phyloP scores from a whole-genome alignment of 1,140 invertebrate species.

The Meloidogyne floridensis region DNA sequence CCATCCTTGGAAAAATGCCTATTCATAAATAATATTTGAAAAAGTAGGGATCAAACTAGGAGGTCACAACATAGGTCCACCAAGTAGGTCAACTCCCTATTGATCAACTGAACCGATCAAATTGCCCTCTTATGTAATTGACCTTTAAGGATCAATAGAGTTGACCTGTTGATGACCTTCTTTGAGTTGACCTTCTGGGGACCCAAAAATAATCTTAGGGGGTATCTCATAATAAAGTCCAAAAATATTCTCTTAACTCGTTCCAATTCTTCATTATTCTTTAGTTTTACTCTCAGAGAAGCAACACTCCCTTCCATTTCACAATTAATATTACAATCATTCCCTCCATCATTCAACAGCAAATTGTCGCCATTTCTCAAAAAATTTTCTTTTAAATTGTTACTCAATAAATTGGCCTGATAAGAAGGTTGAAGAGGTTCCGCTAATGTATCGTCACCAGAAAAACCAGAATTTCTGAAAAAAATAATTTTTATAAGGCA shows the following conservation, averaged over 20 bases:
- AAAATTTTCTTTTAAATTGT: not conserved
- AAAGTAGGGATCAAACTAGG: too few species aligned
- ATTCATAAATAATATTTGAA: too few species aligned
- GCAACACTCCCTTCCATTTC: not conserved
- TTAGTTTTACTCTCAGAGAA: conserved; percentile 7
- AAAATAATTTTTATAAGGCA: not conserved
- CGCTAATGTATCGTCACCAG: conserved; percentile 22
- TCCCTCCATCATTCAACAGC: not conserved
- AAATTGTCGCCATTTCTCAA: not conserved
- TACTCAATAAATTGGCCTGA: conserved; percentile 2
- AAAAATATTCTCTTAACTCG: not conserved
- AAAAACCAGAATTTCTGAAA: conserved; percentile 28
- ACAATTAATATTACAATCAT: not conserved
- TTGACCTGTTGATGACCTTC: too few species aligned
- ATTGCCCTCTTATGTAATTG: too few species aligned
- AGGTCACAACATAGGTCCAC: too few species aligned
- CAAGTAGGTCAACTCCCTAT: too few species aligned
- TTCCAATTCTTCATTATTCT: conserved; percentile 29
- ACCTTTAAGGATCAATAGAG: too few species aligned
- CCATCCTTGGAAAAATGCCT: too few species aligned
- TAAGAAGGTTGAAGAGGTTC: not conserved
- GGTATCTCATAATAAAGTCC: too few species aligned
- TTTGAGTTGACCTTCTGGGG: too few species aligned
- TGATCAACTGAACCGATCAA: too few species aligned
- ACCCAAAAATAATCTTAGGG: too few species aligned